Evolutionary conservation across 2,888 invertebrate genomes (phyloP).

Genomic region (Lysandra coridon): DNA sequence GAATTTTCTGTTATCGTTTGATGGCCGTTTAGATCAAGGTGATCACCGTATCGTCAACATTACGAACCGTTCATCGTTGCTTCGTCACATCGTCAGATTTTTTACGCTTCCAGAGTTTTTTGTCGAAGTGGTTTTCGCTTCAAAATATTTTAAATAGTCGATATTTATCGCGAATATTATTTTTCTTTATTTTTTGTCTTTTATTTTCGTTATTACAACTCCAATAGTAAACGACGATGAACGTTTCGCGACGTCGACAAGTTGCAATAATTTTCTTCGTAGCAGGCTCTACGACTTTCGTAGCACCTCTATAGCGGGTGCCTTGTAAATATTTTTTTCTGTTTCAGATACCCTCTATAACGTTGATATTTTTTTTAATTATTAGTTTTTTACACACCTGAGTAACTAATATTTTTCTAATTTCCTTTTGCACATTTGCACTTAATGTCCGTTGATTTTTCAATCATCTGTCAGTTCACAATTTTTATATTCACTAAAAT

Average conservation of each 20-base stretch:
- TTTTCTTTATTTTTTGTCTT: not conserved
- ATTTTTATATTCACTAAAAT: slow-evolving; percentile 48
- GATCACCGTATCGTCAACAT: slow-evolving; percentile 62
- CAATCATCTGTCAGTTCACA: slow-evolving; percentile 31
- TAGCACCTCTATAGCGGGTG: not conserved
- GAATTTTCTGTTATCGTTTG: slow-evolving; percentile 59
- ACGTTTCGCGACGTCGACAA: slow-evolving; percentile 33
- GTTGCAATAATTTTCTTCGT: slow-evolving; percentile 9
- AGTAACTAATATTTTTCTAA: slow-evolving; percentile 27
- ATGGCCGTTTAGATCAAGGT: slow-evolving; percentile 59
- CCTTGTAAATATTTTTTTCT: not conserved
- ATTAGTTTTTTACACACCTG: slow-evolving; percentile 24
- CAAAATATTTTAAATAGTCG: not conserved
- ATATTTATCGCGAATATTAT: not conserved
- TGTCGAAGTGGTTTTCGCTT: not conserved
- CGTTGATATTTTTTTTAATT: not conserved
- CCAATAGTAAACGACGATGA: slow-evolving; percentile 14
- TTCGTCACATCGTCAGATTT: slow-evolving; percentile 37
- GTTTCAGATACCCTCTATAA: slow-evolving; percentile 13
- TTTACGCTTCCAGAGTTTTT: slow-evolving; percentile 30
- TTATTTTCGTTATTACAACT: not conserved
- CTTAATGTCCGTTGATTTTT: slow-evolving; percentile 26
- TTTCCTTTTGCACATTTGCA: slow-evolving; percentile 34
- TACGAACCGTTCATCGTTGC: slow-evolving; percentile 65
- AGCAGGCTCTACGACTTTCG: slow-evolving; percentile 24